A percentile compares a stretch with the other conserved stretches of the same genome.
Conservation (phyloP, 2,888 invertebrate species). For the Eupithecia exiguata region DNA sequence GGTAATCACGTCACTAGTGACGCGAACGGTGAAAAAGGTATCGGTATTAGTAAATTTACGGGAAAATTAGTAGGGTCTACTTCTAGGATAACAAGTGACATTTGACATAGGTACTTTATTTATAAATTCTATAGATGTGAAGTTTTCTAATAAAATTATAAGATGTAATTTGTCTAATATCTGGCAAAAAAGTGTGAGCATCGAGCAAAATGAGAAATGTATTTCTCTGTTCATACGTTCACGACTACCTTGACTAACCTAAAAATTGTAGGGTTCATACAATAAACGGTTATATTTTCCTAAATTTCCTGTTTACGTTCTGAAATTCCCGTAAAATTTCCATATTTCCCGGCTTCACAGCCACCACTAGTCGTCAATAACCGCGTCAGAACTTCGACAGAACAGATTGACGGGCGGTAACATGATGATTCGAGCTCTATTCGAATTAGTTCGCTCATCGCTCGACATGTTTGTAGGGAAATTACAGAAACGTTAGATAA, state of each 20-base stretch:
- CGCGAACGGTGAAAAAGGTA: neutral
- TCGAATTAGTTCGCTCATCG: conserved; percentile 25
- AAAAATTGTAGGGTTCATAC: neutral
- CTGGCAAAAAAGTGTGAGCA: no score
- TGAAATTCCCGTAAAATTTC: neutral
- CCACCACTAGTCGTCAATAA: conserved; percentile 14
- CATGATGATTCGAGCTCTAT: conserved; percentile 12
- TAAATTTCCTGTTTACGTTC: neutral
- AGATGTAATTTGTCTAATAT: no score
- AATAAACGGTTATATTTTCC: neutral
- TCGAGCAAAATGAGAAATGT: neutral
- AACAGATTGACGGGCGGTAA: conserved; percentile 20
- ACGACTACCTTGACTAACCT: neutral
- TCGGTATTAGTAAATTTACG: neutral
- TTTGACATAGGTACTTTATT: neutral
- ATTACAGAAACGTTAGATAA: conserved; percentile 20
- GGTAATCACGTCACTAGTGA: conserved; percentile 42
- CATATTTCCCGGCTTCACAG: neutral
- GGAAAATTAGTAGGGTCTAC: neutral
- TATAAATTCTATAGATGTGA: no score
- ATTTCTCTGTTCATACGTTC: no score
- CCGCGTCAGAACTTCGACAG: conserved; percentile 3
- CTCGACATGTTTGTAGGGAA: conserved; percentile 24
- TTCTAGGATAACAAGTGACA: neutral
- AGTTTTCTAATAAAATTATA: no score